Evolutionary conservation across 2,113 vertebrate species (phyloP).

Genomic region (Larimichthys crocea): DNA sequence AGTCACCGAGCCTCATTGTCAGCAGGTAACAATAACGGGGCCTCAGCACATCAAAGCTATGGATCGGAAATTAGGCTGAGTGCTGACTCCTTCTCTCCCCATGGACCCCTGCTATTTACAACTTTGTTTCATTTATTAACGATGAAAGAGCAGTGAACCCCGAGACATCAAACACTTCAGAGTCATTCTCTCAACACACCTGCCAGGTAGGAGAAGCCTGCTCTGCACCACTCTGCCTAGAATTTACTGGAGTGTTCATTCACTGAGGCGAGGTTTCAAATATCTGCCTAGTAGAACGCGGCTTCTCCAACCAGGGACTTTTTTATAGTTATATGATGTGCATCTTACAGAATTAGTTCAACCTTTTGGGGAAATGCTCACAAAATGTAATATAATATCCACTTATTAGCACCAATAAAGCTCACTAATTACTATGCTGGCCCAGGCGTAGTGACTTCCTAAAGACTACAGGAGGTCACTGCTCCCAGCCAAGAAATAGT

Average conservation of each 20-base stretch:
- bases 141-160: slow-evolving; percentile 64
- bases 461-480: not conserved
- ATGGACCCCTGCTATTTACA: slow-evolving; percentile 67
- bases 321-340: not conserved
- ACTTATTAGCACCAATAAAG: not conserved
- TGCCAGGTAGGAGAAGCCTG: slow-evolving; percentile 54
- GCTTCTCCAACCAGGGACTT: not conserved
- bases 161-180: slow-evolving; percentile 65
- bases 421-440: not conserved
- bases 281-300: not conserved
- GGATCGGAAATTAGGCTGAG: slow-evolving; percentile 69
- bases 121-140: slow-evolving; percentile 66
- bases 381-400: not conserved
- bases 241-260: slow-evolving; percentile 31
- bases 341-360: not conserved
- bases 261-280: slow-evolving; percentile 6
- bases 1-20: slow-evolving; percentile 60
- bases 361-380: not conserved
- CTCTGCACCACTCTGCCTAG: not conserved
- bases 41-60: slow-evolving; percentile 73
- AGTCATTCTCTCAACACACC: slow-evolving; percentile 66
- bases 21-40: slow-evolving; percentile 70
- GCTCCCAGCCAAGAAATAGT: slow-evolving; percentile 7
- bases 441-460: not conserved
- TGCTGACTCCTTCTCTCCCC: slow-evolving; percentile 39